Evolutionary conservation across 1,140 invertebrate genomes (phyloP).

Genomic region (Atta colombica): DNA sequence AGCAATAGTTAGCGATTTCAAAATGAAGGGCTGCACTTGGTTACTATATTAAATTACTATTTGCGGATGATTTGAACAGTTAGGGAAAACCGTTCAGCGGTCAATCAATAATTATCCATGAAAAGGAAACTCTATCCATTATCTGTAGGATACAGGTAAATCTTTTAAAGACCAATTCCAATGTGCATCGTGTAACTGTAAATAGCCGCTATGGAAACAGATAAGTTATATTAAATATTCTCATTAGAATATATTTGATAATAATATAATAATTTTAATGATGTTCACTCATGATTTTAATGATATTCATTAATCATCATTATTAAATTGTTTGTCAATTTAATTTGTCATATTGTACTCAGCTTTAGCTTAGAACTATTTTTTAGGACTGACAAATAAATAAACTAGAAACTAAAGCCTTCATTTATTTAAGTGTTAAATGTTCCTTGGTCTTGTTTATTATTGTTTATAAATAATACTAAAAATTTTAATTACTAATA

Average conservation of each 20-base stretch:
- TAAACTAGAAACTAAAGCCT: too few species aligned
- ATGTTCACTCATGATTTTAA: not conserved
- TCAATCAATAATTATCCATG: constrained; percentile 51
- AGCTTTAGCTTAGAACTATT: too few species aligned
- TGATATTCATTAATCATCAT: too few species aligned
- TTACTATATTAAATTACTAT: constrained; percentile 73
- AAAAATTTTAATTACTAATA: not conserved
- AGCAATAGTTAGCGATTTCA: constrained; percentile 56
- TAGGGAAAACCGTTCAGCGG: constrained; percentile 58
- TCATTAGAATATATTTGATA: not conserved
- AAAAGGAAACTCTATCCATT: constrained; percentile 68
- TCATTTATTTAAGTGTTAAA: too few species aligned
- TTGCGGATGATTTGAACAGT: constrained; percentile 71
- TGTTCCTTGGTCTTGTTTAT: too few species aligned
- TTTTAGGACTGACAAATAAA: too few species aligned
- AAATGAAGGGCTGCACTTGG: constrained; percentile 22
- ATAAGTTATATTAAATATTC: not conserved
- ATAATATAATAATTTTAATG: not conserved
- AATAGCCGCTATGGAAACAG: not conserved
- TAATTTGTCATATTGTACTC: too few species aligned
- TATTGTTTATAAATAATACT: not conserved
- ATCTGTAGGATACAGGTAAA: not conserved
- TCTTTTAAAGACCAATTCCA: constrained; percentile 36
- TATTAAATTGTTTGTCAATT: too few species aligned
- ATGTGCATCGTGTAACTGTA: constrained; percentile 1